phyloP scores from a whole-genome alignment of 2,113 vertebrate genomes.

The Porphyrio hochstetteri region DNA sequence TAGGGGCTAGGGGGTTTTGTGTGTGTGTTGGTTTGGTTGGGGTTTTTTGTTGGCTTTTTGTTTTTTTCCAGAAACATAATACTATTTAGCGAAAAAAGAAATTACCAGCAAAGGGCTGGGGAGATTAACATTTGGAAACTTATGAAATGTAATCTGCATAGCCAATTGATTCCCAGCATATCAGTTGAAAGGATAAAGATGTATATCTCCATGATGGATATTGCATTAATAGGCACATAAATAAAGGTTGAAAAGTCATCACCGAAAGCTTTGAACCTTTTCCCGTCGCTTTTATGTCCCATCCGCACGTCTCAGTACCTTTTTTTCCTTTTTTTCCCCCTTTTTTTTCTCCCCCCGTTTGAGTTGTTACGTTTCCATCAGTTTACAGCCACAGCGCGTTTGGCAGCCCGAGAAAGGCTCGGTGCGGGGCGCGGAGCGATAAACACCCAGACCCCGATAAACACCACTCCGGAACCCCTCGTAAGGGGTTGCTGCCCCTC shows the following conservation, averaged over 20 bases:
- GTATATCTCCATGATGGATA: constrained; percentile 82
- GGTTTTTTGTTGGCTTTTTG: background rate
- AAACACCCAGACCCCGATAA: too few relatives aligned
- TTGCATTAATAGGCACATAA: constrained; percentile 84
- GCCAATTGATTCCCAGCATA: constrained; percentile 85
- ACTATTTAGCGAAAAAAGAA: constrained; percentile 71
- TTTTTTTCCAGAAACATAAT: constrained; percentile 71
- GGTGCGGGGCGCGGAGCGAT: background rate
- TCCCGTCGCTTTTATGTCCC: constrained; percentile 35
- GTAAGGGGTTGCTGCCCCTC: background rate
- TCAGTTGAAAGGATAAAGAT: constrained; percentile 86
- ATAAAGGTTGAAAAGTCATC: constrained; percentile 80
- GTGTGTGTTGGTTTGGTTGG: too few relatives aligned
- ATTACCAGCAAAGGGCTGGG: constrained; percentile 63
- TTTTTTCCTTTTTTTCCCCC: background rate
- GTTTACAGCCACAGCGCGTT: background rate
- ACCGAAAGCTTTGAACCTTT: constrained; percentile 77
- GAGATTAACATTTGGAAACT: constrained; percentile 84
- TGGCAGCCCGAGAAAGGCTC: background rate
- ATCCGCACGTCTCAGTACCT: background rate
- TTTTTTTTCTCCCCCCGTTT: background rate
- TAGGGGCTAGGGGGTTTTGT: background rate
- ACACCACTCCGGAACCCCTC: background rate
- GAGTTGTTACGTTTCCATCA: background rate
- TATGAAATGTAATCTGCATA: constrained; percentile 85